These are phyloP conservation scores for Hirtodrosophila duncani DNA, from an alignment of 2,888 invertebrate genomes.

Conservation along the genomic window DNA sequence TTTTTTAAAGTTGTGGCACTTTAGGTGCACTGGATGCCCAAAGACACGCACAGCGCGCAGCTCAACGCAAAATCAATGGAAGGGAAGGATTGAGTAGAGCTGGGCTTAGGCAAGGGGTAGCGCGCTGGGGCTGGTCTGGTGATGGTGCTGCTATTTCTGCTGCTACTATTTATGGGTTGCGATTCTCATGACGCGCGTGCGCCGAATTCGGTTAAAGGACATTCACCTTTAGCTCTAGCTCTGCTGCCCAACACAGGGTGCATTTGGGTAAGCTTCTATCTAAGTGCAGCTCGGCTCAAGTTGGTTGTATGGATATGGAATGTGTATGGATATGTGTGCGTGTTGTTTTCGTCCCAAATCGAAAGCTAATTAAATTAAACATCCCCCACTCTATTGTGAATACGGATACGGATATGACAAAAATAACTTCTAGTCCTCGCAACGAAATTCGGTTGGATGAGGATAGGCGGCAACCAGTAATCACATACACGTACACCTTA, in stretches of 20 bases:
- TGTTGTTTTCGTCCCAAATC: not conserved
- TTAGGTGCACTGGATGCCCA: no score
- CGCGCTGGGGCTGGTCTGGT: not conserved
- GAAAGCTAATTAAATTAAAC: conserved; percentile 51
- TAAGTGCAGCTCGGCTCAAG: conserved; percentile 56
- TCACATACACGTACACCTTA: no score
- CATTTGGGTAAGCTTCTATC: conserved; percentile 53
- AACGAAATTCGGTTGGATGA: no score
- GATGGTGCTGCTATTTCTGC: conserved; percentile 10
- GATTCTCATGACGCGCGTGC: conserved; percentile 47
- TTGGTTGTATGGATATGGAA: conserved; percentile 3
- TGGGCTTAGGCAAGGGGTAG: no score
- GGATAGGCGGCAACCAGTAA: no score
- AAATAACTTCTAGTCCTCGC: no score
- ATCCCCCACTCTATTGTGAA: no score
- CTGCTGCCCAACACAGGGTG: conserved; percentile 67
- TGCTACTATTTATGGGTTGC: conserved; percentile 4
- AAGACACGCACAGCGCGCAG: no score
- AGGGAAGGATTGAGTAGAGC: no score
- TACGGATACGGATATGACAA: no score
- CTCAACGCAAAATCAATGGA: no score
- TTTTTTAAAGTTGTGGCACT: no score
- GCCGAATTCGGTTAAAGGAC: conserved; percentile 51
- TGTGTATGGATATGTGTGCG: not conserved
- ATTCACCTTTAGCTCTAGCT: conserved; percentile 59